phyloP scores from a whole-genome alignment of 2,113 vertebrate species.

The Paradisaea rubra region DNA sequence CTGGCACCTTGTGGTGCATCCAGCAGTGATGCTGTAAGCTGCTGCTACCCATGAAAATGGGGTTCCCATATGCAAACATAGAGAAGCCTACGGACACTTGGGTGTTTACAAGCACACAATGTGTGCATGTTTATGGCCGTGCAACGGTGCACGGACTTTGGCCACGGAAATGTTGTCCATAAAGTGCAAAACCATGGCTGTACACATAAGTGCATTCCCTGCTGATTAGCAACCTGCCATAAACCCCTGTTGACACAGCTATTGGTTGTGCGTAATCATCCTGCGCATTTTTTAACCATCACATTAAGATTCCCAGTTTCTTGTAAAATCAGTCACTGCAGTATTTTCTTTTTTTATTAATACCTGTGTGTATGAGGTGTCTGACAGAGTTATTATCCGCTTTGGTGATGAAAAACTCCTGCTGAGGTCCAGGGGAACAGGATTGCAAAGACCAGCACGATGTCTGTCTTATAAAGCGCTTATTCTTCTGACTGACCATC shows the following conservation, averaged over 20 bases:
- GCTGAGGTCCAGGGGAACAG: conserved; percentile 50
- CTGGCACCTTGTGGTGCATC: background rate
- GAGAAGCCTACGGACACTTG: background rate
- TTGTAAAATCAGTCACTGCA: conserved; percentile 28
- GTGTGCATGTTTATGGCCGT: background rate
- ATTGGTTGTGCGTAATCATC: background rate
- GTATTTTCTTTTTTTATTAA: conserved; percentile 52
- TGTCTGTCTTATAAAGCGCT: conserved; percentile 63
- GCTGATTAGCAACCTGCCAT: conserved; percentile 19
- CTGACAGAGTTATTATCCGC: conserved; percentile 67
- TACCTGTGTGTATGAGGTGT: conserved; percentile 52
- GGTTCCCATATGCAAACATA: background rate
- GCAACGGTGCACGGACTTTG: background rate
- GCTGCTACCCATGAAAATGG: background rate
- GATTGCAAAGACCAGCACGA: conserved; percentile 46
- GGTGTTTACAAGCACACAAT: background rate
- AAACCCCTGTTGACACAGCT: conserved; percentile 12
- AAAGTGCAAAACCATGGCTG: background rate
- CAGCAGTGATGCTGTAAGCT: background rate
- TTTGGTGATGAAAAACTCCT: conserved; percentile 66
- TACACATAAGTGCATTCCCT: background rate
- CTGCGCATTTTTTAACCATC: background rate
- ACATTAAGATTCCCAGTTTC: conserved; percentile 11
- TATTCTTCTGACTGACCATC: conserved; percentile 65
- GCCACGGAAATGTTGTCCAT: background rate